These are phyloP conservation scores for Gymnoscopelus braueri DNA, from an alignment of 2,797 vertebrate species.

Conservation along the genomic window DNA sequence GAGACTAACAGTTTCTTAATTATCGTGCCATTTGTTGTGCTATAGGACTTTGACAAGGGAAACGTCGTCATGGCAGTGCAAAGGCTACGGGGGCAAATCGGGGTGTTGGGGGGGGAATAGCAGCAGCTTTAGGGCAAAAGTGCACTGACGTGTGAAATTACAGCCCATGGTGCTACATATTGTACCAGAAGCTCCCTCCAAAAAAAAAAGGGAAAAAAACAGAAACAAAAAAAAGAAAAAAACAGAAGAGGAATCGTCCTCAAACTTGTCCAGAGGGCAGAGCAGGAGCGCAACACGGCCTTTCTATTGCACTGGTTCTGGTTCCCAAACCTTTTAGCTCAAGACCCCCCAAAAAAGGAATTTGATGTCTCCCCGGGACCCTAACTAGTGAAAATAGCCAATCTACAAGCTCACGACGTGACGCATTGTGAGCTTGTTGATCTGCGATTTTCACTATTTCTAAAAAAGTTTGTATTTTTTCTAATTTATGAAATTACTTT, in stretches of 20 bases:
- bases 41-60: conserved; percentile 75
- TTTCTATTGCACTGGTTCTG: conserved; percentile 52
- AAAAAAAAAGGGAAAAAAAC: conserved; percentile 75
- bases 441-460: too few relatives aligned
- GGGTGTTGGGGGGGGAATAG: conserved; percentile 91
- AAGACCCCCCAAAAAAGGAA: too few relatives aligned
- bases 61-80: conserved; percentile 78
- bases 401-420: too few relatives aligned
- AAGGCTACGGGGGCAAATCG: conserved; percentile 86
- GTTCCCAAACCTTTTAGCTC: conserved; percentile 20
- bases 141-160: conserved; percentile 99
- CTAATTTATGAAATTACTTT: too few relatives aligned
- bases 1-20: conserved; percentile 74
- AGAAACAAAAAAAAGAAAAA: conserved; percentile 73
- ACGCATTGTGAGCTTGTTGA: too few relatives aligned
- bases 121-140: conserved; percentile 98
- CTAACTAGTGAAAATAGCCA: too few relatives aligned
- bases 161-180: conserved; percentile 99
- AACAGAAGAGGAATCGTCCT: conserved; percentile 85
- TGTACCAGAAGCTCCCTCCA: conserved; percentile 97
- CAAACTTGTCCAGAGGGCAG: conserved; percentile 89
- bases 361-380: too few relatives aligned
- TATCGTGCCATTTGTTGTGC: conserved; percentile 79
- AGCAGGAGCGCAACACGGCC: conserved; percentile 60
- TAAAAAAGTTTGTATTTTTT: too few relatives aligned